These are phyloP conservation scores for Limosa lapponica DNA, from an alignment of 2,797 vertebrate species.

Conservation along the genomic window DNA sequence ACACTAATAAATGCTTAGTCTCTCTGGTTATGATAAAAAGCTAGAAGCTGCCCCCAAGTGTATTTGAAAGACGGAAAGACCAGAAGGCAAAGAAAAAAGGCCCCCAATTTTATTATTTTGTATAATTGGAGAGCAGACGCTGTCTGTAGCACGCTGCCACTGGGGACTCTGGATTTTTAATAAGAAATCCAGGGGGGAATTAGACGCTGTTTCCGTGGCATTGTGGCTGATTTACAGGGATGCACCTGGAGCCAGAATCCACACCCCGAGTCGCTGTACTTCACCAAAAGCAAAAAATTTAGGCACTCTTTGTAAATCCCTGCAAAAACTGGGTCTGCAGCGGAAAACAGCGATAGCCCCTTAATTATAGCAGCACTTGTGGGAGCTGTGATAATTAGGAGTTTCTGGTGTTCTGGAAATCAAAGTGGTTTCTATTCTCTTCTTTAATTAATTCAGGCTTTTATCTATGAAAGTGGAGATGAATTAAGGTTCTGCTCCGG, in stretches of 20 bases:
- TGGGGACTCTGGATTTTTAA: constrained; percentile 42
- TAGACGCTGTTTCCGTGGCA: background rate
- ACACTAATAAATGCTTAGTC: constrained; percentile 28
- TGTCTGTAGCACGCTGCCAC: background rate
- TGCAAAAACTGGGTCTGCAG: constrained; percentile 27
- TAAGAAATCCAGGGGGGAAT: constrained; percentile 32
- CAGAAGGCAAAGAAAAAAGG: constrained; percentile 27
- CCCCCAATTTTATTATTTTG: constrained; percentile 47
- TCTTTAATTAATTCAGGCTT: constrained; percentile 68
- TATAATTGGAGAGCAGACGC: constrained; percentile 58
- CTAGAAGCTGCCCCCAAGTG: background rate
- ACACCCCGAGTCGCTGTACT: background rate
- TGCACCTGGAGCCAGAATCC: constrained; percentile 28
- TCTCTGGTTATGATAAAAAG: background rate
- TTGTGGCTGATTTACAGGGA: constrained; percentile 25
- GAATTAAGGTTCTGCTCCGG: constrained; percentile 37
- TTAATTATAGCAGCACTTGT: constrained; percentile 42
- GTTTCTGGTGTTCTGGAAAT: constrained; percentile 59
- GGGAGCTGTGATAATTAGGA: constrained; percentile 57
- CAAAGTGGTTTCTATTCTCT: constrained; percentile 61
- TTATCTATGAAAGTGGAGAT: constrained; percentile 48
- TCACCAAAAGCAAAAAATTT: background rate
- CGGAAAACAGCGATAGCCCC: background rate
- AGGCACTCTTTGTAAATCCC: background rate
- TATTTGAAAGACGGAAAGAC: background rate